Percentiles rank a stretch among this genome's conserved stretches.
Evolutionary conservation across 2,113 vertebrate genomes (phyloP).

Genomic region (Alethe castanea): DNA sequence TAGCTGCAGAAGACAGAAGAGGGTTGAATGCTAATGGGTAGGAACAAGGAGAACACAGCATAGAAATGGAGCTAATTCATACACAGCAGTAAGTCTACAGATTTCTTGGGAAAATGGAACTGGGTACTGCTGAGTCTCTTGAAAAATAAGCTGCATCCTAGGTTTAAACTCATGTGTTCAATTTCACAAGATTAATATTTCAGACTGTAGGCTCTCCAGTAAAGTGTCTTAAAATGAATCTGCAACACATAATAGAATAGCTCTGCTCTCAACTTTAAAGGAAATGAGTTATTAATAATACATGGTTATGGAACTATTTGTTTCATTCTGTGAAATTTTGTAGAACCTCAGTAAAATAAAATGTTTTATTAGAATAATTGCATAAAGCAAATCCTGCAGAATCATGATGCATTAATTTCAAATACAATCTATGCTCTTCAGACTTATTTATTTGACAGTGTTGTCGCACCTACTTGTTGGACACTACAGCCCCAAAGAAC

Average conservation of each 20-base stretch:
- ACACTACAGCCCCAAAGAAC: neutral
- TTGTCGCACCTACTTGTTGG: neutral
- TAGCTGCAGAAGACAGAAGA: neutral
- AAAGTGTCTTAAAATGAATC: neutral
- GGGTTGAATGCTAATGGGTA: constrained; percentile 7
- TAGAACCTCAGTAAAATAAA: neutral
- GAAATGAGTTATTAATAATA: constrained; percentile 9
- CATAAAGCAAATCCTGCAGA: neutral
- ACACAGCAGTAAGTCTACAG: neutral
- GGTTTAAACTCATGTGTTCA: neutral
- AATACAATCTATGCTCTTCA: neutral
- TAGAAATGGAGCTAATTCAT: neutral
- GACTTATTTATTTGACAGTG: neutral
- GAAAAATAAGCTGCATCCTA: neutral
- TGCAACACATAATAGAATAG: neutral
- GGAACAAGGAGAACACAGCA: neutral
- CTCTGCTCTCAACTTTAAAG: neutral
- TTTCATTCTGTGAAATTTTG: neutral
- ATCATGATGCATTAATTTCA: neutral
- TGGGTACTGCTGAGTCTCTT: neutral
- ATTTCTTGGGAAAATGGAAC: neutral
- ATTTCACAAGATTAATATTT: neutral
- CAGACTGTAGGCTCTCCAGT: neutral
- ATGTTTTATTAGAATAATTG: neutral
- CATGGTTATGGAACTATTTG: neutral